Evolutionary conservation across 2,797 vertebrate species (phyloP).

Genomic region (Epinephelus coioides): DNA sequence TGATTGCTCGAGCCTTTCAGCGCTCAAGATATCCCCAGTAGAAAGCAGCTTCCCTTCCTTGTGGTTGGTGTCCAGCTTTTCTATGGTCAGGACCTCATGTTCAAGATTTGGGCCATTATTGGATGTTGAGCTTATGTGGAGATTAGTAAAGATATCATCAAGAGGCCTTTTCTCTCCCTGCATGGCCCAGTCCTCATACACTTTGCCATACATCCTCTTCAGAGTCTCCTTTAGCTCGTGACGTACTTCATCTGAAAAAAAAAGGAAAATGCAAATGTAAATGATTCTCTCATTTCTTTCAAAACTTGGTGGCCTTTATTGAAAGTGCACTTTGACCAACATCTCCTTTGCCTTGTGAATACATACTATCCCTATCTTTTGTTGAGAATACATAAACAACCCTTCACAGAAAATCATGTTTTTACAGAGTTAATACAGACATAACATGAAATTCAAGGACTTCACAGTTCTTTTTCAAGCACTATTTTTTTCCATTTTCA

Average conservation of each 20-base stretch:
- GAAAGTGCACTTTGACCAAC: not conserved
- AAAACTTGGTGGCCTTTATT: not conserved
- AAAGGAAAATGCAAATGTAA: not conserved
- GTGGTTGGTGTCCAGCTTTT: slow-evolving; percentile 63
- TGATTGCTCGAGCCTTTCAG: not conserved
- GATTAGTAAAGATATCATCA: slow-evolving; percentile 69
- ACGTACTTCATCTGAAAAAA: slow-evolving; percentile 81
- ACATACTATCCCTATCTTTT: not conserved
- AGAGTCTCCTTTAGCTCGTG: slow-evolving; percentile 74
- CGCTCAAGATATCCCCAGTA: slow-evolving; percentile 62
- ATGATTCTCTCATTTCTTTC: not conserved
- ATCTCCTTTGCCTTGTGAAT: not conserved
- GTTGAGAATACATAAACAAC: not conserved
- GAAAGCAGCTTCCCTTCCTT: slow-evolving; percentile 27
- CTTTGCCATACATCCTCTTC: slow-evolving; percentile 71
- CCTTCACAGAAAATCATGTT: too few species aligned
- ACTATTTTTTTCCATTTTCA: too few species aligned
- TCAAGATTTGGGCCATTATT: slow-evolving; percentile 82
- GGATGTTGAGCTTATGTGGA: slow-evolving; percentile 60
- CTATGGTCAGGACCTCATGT: slow-evolving; percentile 81
- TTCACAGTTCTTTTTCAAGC: too few species aligned
- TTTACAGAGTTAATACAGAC: too few species aligned
- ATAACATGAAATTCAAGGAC: too few species aligned
- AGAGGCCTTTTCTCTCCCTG: slow-evolving; percentile 63
- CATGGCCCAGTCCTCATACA: slow-evolving; percentile 53